phyloP scores from a whole-genome alignment of 2,113 vertebrate species.

The Macrotus californicus region DNA sequence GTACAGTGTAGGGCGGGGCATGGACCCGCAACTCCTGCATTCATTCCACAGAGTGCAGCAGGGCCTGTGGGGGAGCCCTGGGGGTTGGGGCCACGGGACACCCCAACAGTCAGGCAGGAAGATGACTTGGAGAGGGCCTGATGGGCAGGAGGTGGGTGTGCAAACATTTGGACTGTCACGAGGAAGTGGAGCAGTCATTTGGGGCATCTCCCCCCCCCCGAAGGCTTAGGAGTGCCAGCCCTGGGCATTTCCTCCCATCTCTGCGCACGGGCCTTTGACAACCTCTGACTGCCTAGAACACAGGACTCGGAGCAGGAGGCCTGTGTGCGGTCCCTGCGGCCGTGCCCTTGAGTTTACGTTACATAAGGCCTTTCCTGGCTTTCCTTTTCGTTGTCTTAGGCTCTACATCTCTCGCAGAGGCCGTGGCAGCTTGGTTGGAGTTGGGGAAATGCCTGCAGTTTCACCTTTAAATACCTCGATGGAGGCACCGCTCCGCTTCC shows the following conservation, averaged over 20 bases:
- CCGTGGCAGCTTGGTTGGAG: not conserved
- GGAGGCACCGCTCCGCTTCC: not conserved
- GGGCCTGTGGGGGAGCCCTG: not conserved
- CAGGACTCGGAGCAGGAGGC: not conserved
- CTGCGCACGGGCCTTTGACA: not conserved
- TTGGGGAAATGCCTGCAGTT: not conserved
- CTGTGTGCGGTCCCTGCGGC: not conserved
- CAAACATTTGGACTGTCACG: not conserved
- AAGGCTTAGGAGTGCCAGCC: not conserved
- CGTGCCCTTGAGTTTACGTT: not conserved
- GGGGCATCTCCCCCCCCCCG: not conserved
- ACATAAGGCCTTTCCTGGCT: not conserved
- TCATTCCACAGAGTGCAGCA: not conserved
- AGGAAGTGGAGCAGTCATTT: not conserved
- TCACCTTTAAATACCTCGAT: not conserved
- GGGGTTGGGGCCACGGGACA: not conserved
- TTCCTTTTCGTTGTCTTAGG: not conserved
- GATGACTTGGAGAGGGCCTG: not conserved
- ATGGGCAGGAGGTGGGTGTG: not conserved
- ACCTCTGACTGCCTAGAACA: not conserved
- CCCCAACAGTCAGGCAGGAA: not conserved
- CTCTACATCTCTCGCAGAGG: not conserved
- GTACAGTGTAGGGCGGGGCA: rapidly evolving
- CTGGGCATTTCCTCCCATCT: no score
- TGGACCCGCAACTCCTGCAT: no score